Percentiles rank a stretch among this genome's conserved stretches.
These are phyloP conservation scores for Pampusana beccarii DNA, from an alignment of 2,113 vertebrate species.

Conservation along the genomic window DNA sequence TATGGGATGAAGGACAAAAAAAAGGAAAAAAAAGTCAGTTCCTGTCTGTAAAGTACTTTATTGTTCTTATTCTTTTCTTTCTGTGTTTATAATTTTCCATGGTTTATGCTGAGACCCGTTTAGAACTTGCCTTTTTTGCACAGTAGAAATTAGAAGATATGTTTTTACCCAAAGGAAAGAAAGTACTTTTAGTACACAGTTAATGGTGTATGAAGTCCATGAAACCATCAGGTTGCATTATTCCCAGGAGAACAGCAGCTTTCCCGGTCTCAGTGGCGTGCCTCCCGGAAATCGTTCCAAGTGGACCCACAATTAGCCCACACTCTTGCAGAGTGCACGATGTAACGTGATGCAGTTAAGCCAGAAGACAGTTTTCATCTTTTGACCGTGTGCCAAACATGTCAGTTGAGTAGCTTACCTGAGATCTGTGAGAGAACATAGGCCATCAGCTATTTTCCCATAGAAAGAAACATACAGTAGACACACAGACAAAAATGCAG, in stretches of 20 bases:
- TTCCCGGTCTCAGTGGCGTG: not conserved
- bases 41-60: not conserved
- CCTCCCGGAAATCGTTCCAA: not conserved
- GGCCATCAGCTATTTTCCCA: not conserved
- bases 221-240: not conserved
- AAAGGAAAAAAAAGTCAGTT: not conserved
- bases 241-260: not conserved
- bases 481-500: not conserved
- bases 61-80: not conserved
- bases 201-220: not conserved
- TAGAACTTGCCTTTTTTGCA: not conserved
- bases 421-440: not conserved
- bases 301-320: constrained; percentile 30
- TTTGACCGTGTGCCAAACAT: constrained; percentile 33
- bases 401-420: constrained; percentile 34
- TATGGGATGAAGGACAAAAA: not conserved
- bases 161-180: not conserved
- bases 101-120: not conserved
- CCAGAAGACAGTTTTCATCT: constrained; percentile 41
- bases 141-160: not conserved
- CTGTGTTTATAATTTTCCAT: not conserved
- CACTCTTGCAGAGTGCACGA: constrained; percentile 1
- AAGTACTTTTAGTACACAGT: not conserved
- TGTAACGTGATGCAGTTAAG: constrained; percentile 58
- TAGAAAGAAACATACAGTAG: not conserved